Conservation (phyloP, 2,797 vertebrate species). For the Dallia pectoralis region DNA sequence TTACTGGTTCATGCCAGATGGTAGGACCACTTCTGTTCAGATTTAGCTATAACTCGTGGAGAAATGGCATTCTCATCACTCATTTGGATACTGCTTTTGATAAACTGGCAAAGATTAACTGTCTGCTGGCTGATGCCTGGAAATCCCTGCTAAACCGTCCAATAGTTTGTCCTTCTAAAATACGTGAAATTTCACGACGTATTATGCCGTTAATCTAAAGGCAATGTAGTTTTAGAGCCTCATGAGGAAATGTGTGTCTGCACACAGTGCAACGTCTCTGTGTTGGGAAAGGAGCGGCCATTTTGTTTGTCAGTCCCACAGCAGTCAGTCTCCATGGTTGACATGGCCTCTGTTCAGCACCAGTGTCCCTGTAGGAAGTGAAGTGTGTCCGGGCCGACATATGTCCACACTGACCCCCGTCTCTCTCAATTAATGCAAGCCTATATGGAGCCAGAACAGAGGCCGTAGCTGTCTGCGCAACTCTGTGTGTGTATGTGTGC, state of each 20-base stretch:
- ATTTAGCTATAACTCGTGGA: no score
- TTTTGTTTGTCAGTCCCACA: constrained; percentile 36
- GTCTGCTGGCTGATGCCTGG: neutral
- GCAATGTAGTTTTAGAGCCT: neutral
- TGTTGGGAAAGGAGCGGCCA: constrained; percentile 30
- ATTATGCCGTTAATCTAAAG: neutral
- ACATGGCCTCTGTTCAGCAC: constrained; percentile 11
- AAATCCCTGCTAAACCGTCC: neutral
- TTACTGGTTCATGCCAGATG: neutral
- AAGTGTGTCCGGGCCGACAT: constrained; percentile 39
- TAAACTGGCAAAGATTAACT: neutral
- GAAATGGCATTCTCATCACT: no score
- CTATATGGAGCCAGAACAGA: constrained; percentile 30
- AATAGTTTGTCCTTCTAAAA: neutral
- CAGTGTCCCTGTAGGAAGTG: neutral
- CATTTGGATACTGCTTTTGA: neutral
- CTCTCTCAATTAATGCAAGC: constrained; percentile 46
- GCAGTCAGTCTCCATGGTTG: constrained; percentile 1
- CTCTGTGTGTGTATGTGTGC: no score
- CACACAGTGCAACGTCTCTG: neutral
- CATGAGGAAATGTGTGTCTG: neutral
- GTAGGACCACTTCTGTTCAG: neutral
- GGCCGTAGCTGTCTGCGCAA: constrained; percentile 5
- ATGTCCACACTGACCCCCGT: constrained; percentile 46
- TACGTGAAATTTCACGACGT: neutral